phyloP scores from a whole-genome alignment of 2,113 vertebrate species.

The Synodontis membranacea region DNA sequence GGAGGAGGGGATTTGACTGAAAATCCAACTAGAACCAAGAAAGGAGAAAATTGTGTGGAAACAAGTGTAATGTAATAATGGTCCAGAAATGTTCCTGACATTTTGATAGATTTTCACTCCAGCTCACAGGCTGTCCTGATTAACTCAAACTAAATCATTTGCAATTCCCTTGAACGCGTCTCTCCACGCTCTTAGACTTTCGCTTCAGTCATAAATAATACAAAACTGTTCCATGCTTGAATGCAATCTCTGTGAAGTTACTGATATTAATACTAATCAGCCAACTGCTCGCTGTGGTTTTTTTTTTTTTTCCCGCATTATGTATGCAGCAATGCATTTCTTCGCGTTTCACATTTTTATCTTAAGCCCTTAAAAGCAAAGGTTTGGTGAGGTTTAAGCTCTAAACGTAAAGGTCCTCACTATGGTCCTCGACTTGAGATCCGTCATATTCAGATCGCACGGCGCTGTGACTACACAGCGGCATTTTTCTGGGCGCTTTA shows the following conservation, averaged over 20 bases:
- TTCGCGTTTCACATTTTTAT: background rate
- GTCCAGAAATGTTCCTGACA: background rate
- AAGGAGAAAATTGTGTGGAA: background rate
- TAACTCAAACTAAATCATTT: constrained; percentile 63
- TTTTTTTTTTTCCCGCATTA: constrained; percentile 67
- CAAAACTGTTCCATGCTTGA: constrained; percentile 72
- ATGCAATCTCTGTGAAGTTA: constrained; percentile 74
- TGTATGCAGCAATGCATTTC: constrained; percentile 57
- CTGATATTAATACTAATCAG: constrained; percentile 78
- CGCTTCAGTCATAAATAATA: constrained; percentile 75
- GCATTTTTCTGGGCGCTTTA: background rate
- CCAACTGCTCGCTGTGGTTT: constrained; percentile 60
- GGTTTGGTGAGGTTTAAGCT: background rate
- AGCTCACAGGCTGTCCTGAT: background rate
- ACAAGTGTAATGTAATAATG: background rate
- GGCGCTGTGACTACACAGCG: constrained; percentile 7
- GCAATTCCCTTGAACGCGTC: constrained; percentile 61
- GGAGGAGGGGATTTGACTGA: too few species aligned
- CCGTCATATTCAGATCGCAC: too few species aligned
- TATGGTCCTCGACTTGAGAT: too few species aligned
- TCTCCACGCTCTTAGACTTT: constrained; percentile 61
- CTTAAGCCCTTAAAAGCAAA: background rate
- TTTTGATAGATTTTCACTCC: background rate
- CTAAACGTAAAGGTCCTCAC: too few species aligned
- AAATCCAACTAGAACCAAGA: background rate